phyloP scores from a whole-genome alignment of 2,888 invertebrate genomes.

The Cheilosia grossa region DNA sequence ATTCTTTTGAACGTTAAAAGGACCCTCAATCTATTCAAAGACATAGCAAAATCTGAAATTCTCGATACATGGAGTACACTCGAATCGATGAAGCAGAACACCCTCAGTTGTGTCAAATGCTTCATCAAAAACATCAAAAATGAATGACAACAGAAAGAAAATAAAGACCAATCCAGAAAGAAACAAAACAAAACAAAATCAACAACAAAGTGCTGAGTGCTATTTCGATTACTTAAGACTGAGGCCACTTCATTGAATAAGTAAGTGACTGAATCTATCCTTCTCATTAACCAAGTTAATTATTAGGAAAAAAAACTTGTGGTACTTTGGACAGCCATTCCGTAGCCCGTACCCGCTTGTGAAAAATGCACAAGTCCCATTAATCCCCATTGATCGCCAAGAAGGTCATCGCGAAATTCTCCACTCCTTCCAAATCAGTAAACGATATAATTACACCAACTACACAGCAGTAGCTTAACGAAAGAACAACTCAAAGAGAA shows the following conservation, averaged over 20 bases:
- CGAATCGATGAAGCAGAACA: too few species aligned
- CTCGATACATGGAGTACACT: too few species aligned
- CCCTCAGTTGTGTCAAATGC: too few species aligned
- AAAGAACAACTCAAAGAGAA: neutral
- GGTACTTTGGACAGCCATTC: neutral
- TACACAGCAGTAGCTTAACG: neutral
- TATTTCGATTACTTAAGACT: neutral
- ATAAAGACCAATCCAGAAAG: neutral
- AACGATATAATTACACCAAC: slow-evolving; percentile 18
- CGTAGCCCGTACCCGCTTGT: too few species aligned
- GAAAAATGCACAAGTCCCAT: slow-evolving; percentile 16
- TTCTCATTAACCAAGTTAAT: neutral
- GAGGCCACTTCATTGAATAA: neutral
- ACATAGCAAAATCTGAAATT: too few species aligned
- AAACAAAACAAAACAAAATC: neutral
- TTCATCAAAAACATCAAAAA: too few species aligned
- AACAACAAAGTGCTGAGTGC: neutral
- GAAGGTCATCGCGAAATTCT: slow-evolving; percentile 27
- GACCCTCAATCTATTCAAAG: too few species aligned
- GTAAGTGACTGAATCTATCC: neutral
- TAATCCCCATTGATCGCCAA: slow-evolving; percentile 19
- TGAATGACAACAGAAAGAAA: neutral
- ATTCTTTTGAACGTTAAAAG: too few species aligned
- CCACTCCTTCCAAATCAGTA: slow-evolving; percentile 41
- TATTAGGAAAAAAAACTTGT: neutral